Conservation (phyloP, 2,888 invertebrate genomes). For the Calliphora vomitoria region DNA sequence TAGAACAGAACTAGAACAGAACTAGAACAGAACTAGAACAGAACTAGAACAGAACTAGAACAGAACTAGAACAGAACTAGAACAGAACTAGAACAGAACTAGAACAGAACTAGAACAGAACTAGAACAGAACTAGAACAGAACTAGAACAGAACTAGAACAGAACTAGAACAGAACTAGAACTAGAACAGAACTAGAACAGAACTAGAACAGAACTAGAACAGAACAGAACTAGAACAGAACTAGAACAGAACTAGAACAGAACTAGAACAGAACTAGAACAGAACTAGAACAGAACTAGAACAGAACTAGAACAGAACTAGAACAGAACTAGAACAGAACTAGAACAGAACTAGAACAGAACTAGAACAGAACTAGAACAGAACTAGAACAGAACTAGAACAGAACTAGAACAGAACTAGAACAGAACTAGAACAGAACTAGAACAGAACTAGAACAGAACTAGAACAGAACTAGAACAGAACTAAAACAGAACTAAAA, state of each 20-base stretch:
- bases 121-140: not conserved
- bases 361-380: no score
- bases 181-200: not conserved
- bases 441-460: not conserved
- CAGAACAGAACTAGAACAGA: not conserved
- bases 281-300: not conserved
- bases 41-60: no score
- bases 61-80: not conserved
- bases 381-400: no score
- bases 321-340: no score
- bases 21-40: no score
- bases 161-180: not conserved
- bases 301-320: not conserved
- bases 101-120: not conserved
- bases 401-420: not conserved
- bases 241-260: not conserved
- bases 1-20: no score
- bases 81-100: slow-evolving; percentile 1
- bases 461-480: not conserved
- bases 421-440: not conserved
- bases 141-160: not conserved
- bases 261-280: not conserved
- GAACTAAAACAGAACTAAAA: not conserved
- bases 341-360: no score
- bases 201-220: not conserved